A percentile compares a stretch with the other conserved stretches of the same genome.
phyloP scores from a whole-genome alignment of 2,888 invertebrate species.

The Eupithecia subumbrata region DNA sequence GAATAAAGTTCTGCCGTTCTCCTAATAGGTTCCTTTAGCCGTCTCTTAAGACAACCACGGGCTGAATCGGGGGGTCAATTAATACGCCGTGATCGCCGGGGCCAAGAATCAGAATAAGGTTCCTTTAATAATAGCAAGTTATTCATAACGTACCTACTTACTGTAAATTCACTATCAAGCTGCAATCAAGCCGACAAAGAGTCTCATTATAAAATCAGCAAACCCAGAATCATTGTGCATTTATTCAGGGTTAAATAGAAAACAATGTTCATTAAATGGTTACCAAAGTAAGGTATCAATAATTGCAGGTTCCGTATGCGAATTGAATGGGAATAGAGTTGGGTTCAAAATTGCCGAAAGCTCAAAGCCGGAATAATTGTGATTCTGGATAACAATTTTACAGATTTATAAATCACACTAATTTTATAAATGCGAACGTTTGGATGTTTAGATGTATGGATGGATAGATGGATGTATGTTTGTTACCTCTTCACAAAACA shows the following conservation, averaged over 20 bases:
- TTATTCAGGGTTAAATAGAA: slow-evolving; percentile 69
- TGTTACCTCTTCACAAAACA: no score
- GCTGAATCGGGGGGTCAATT: no score
- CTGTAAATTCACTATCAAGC: slow-evolving; percentile 18
- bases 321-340: slow-evolving; percentile 51
- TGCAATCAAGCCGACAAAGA: slow-evolving; percentile 39
- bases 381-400: not conserved
- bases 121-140: not conserved
- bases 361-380: not conserved
- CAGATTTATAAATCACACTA: not conserved
- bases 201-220: slow-evolving; percentile 44
- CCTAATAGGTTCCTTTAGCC: no score
- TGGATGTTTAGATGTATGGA: no score
- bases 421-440: no score
- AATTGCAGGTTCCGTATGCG: slow-evolving; percentile 68
- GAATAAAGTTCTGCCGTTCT: no score
- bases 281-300: slow-evolving; percentile 74
- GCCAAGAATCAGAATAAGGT: no score
- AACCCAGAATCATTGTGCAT: slow-evolving; percentile 32
- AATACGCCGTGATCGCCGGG: no score
- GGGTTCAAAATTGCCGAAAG: not conserved
- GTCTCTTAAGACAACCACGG: no score
- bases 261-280: slow-evolving; percentile 82
- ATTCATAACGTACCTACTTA: not conserved
- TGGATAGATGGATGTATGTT: no score